A percentile compares a stretch with the other conserved stretches of the same genome.
Evolutionary conservation across 2,888 invertebrate genomes (phyloP).

Genomic region (Plebejus anna): DNA sequence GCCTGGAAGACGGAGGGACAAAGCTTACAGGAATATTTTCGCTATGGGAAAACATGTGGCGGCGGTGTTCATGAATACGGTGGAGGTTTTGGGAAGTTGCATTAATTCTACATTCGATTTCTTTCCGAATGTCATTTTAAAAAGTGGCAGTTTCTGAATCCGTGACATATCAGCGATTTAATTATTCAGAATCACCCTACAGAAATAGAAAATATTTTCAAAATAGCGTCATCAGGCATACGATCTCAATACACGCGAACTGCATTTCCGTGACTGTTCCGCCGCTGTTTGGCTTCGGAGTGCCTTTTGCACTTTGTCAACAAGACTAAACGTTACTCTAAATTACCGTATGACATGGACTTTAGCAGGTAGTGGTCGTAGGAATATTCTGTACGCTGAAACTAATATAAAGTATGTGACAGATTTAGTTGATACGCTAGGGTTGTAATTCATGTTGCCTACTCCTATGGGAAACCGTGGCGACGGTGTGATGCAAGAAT

Average conservation of each 20-base stretch:
- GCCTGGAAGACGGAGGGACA: conserved; percentile 50
- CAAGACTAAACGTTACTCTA: not conserved
- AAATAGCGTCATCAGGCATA: not conserved
- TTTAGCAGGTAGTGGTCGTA: not conserved
- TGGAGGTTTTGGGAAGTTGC: not conserved
- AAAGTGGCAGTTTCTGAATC: not conserved
- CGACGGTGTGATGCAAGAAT: not conserved
- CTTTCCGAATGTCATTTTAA: not conserved
- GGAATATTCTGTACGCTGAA: not conserved
- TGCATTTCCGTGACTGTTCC: not conserved
- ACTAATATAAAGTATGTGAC: not conserved
- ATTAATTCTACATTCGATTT: not conserved
- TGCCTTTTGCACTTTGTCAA: not conserved
- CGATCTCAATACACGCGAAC: not conserved
- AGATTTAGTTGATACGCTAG: not conserved
- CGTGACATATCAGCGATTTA: not conserved
- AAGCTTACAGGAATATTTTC: conserved; percentile 16
- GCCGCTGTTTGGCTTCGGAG: not conserved
- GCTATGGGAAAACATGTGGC: conserved; percentile 58
- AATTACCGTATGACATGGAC: not conserved
- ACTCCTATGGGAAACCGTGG: not conserved
- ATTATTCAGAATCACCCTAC: not conserved
- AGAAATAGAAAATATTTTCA: not conserved
- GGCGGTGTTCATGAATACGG: conserved; percentile 8
- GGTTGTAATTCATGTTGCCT: not conserved